A percentile compares a stretch with the other conserved stretches of the same genome.
These are phyloP conservation scores for Rhagoletis pomonella DNA, from an alignment of 1,140 invertebrate species.

Conservation along the genomic window DNA sequence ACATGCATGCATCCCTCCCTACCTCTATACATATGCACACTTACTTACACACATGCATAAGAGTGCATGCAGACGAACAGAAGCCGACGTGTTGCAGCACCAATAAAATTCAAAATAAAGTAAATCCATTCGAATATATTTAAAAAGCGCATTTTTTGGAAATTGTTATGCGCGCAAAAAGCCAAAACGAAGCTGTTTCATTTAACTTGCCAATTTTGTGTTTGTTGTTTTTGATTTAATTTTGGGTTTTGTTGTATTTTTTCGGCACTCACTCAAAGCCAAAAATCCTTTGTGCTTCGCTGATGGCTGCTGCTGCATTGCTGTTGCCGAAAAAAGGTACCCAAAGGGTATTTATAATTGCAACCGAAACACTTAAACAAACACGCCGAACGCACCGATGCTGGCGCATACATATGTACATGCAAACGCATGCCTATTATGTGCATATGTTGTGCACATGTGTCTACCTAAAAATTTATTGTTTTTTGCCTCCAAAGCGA, in stretches of 20 bases:
- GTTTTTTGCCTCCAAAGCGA: neutral
- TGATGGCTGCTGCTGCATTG: neutral
- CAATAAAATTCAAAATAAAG: no score
- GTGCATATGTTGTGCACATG: constrained; percentile 17
- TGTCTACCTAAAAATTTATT: neutral
- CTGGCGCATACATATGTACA: neutral
- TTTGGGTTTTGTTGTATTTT: neutral
- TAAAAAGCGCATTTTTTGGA: constrained; percentile 48
- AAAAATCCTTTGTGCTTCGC: constrained; percentile 13
- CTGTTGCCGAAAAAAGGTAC: constrained; percentile 12
- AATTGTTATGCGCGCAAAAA: constrained; percentile 8
- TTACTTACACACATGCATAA: neutral
- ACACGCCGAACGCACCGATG: neutral
- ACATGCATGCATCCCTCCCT: neutral
- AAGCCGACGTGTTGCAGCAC: neutral
- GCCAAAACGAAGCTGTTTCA: constrained; percentile 13
- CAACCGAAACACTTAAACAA: constrained; percentile 19
- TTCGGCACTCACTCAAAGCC: constrained; percentile 44
- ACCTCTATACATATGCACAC: no score
- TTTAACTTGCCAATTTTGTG: neutral
- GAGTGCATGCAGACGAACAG: neutral
- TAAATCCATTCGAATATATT: constrained; percentile 24
- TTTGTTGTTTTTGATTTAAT: neutral
- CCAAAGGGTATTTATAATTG: constrained; percentile 52
- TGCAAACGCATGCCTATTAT: neutral